phyloP scores from a whole-genome alignment of 1,140 invertebrate species.

The Aphis gossypii region DNA sequence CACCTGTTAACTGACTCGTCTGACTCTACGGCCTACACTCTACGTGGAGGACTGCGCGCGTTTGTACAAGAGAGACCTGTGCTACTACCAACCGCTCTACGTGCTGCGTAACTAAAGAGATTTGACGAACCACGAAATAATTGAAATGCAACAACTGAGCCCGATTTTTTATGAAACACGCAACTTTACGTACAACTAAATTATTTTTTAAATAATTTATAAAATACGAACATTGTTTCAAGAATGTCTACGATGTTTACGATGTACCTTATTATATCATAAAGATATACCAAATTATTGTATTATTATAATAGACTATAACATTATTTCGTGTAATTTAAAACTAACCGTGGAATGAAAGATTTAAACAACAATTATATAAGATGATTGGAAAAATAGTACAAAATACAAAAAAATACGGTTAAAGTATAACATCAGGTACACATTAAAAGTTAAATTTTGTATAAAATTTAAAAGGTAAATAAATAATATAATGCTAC shows the following conservation, averaged over 20 bases:
- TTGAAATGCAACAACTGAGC: background rate
- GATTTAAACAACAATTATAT: background rate
- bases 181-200: background rate
- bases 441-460: too few relatives aligned
- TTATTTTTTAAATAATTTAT: background rate
- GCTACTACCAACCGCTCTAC: background rate
- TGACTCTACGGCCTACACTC: background rate
- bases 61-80: background rate
- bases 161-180: background rate
- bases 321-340: too few relatives aligned
- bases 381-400: background rate
- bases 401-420: background rate
- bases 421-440: too few relatives aligned
- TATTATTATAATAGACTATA: too few relatives aligned
- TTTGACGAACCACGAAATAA: background rate
- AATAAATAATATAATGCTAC: too few relatives aligned
- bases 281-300: too few relatives aligned
- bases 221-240: background rate
- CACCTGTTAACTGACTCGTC: constrained; percentile 41
- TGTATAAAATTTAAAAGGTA: too few relatives aligned
- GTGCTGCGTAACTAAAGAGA: background rate
- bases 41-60: constrained; percentile 9
- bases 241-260: background rate
- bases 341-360: too few relatives aligned
- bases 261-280: too few relatives aligned